Conservation (phyloP, 1,140 invertebrate species). For the Bombus superbus region DNA sequence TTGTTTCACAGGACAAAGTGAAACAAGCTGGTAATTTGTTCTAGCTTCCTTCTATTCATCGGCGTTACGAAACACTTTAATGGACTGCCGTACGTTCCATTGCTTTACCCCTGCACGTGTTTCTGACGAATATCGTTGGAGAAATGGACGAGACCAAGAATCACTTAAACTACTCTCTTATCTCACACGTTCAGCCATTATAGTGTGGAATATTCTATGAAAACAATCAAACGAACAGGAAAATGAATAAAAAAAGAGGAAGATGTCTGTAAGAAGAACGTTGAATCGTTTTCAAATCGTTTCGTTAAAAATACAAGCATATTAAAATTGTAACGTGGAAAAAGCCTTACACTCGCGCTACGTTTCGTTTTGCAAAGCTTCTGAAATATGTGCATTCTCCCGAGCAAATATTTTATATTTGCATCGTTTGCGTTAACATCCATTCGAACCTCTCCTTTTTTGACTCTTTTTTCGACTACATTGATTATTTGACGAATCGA, state of each 20-base stretch:
- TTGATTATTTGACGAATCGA: background rate
- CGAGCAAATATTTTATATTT: background rate
- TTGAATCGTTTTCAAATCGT: background rate
- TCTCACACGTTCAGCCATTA: background rate
- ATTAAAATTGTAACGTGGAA: background rate
- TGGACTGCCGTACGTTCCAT: conserved; percentile 4
- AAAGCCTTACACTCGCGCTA: no score
- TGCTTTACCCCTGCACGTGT: background rate
- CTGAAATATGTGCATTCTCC: background rate
- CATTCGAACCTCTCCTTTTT: background rate
- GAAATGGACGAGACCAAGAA: no score
- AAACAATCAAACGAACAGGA: background rate
- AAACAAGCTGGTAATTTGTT: conserved; percentile 46
- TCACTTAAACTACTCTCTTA: background rate
- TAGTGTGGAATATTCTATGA: background rate
- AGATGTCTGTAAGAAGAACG: background rate
- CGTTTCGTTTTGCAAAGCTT: background rate
- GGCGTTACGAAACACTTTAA: conserved; percentile 35
- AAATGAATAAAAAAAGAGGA: background rate
- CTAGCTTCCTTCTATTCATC: conserved; percentile 29
- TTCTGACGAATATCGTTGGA: background rate
- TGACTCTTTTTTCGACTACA: background rate
- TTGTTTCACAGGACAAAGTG: conserved; percentile 37
- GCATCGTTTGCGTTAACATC: background rate
- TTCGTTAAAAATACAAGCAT: no score